Conservation (phyloP, 2,113 vertebrate species). For the Colinus virginianus region DNA sequence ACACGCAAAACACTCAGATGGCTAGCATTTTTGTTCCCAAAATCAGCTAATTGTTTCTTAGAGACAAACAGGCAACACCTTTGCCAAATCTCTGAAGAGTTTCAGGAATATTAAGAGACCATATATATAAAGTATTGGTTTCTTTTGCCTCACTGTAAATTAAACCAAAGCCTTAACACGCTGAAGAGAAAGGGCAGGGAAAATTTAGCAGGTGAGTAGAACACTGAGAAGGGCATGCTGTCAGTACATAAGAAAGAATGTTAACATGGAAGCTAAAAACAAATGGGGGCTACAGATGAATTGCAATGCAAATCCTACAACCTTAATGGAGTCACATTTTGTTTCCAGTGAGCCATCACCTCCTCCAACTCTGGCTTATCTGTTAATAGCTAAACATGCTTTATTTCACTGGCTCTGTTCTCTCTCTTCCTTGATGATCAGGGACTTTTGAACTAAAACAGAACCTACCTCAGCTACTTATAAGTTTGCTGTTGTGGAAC, state of each 20-base stretch:
- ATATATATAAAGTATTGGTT: background rate
- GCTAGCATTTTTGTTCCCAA: background rate
- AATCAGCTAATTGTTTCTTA: background rate
- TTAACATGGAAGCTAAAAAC: conserved; percentile 1
- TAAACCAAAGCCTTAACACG: background rate
- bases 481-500: background rate
- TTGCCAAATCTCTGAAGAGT: background rate
- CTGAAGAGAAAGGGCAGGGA: background rate
- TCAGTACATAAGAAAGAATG: background rate
- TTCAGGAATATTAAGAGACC: background rate
- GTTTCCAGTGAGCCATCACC: background rate
- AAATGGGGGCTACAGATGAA: background rate
- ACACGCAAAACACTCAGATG: background rate
- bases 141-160: background rate
- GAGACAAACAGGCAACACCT: too few relatives aligned
- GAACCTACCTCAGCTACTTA: background rate
- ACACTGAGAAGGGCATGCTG: background rate
- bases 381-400: background rate
- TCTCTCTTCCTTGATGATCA: background rate
- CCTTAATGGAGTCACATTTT: background rate
- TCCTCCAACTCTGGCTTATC: background rate
- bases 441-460: background rate
- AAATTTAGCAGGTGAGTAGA: background rate
- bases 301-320: background rate
- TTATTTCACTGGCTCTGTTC: background rate